These are phyloP conservation scores for Drosophila carrolli DNA, from an alignment of 1,140 invertebrate genomes.

Conservation along the genomic window DNA sequence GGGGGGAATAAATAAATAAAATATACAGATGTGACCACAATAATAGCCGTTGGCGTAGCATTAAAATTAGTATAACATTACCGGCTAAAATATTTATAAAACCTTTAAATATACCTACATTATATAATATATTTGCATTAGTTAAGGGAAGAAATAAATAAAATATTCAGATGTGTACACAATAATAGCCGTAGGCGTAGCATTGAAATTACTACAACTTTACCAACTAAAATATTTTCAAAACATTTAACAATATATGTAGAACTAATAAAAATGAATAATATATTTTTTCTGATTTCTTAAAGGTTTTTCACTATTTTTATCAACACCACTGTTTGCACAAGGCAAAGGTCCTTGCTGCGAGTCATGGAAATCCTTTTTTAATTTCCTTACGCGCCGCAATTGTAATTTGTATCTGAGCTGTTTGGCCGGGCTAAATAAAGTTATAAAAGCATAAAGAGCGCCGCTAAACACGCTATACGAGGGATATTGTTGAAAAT, in stretches of 20 bases:
- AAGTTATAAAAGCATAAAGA: conserved; percentile 78
- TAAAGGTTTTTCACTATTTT: neutral
- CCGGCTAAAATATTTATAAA: no score
- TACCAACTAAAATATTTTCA: no score
- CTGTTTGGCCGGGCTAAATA: conserved; percentile 70
- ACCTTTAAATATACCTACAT: no score
- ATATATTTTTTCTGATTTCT: no score
- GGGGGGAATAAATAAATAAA: conserved; percentile 54
- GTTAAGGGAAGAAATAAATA: no score
- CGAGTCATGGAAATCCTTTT: conserved; percentile 65
- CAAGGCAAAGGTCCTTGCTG: conserved; percentile 10
- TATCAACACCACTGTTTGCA: conserved; percentile 1
- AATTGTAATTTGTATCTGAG: conserved; percentile 75
- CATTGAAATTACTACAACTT: no score
- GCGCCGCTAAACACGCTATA: conserved; percentile 59
- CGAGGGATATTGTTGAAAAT: conserved; percentile 27
- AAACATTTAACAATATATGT: no score
- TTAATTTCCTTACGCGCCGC: conserved; percentile 71
- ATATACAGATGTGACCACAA: conserved; percentile 42
- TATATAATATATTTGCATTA: no score
- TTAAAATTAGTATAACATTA: no score
- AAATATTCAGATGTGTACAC: no score
- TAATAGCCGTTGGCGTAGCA: neutral
- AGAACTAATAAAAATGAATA: no score
- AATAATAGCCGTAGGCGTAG: no score